Percentiles rank a stretch among this genome's conserved stretches.
phyloP scores from a whole-genome alignment of 2,797 vertebrate genomes.

The Halcyon chelicuti region DNA sequence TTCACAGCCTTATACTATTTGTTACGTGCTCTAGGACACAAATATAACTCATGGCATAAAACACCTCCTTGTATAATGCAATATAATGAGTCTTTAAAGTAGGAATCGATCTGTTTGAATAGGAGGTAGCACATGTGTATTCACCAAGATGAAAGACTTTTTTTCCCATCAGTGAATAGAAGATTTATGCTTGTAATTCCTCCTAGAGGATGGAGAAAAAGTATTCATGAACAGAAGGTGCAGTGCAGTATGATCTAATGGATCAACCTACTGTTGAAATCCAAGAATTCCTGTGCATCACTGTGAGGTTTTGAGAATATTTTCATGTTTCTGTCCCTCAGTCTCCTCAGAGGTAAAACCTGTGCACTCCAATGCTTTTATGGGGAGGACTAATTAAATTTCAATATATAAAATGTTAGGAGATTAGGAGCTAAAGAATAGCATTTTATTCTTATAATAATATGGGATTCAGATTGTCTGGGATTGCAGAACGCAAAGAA shows the following conservation, averaged over 20 bases:
- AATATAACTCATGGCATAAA: not conserved
- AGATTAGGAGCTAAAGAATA: not conserved
- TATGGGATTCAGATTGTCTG: not conserved
- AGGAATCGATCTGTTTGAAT: slow-evolving; percentile 31
- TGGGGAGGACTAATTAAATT: not conserved
- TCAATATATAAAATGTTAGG: not conserved
- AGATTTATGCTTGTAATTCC: slow-evolving; percentile 36
- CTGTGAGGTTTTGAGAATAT: not conserved
- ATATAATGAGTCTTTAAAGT: slow-evolving; percentile 27
- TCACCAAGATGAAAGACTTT: slow-evolving; percentile 16
- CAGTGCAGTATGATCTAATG: not conserved
- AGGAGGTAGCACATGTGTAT: slow-evolving; percentile 28
- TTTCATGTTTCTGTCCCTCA: not conserved
- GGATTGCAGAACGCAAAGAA: not conserved
- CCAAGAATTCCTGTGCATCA: not conserved
- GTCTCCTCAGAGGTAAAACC: not conserved
- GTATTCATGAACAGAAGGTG: slow-evolving; percentile 26
- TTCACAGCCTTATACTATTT: not conserved
- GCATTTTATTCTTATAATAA: not conserved
- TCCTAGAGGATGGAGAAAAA: not conserved
- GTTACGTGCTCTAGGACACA: not conserved
- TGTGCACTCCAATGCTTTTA: not conserved
- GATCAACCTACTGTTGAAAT: not conserved
- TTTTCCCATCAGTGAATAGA: not conserved
- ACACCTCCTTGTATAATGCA: not conserved